These are phyloP conservation scores for Sarcoramphus papa DNA, from an alignment of 2,797 vertebrate genomes.

Conservation along the genomic window DNA sequence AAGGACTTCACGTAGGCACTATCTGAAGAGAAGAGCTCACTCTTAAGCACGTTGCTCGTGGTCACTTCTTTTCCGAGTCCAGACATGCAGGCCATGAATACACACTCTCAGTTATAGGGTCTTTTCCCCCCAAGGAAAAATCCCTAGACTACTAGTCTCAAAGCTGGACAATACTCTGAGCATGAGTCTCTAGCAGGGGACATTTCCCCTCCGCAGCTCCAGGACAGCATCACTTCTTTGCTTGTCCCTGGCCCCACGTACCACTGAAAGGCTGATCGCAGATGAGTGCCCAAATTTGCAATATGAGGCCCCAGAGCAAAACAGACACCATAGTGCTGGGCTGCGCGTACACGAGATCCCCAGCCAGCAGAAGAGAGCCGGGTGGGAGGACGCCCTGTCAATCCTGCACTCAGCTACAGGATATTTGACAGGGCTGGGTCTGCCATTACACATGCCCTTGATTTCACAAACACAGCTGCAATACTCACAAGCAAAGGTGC, in stretches of 20 bases:
- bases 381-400: not conserved
- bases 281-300: not conserved
- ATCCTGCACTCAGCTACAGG: not conserved
- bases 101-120: fast-evolving
- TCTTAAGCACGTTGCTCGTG: fast-evolving
- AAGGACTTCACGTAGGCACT: not conserved
- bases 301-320: not conserved
- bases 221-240: not conserved
- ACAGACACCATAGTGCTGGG: not conserved
- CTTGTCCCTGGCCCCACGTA: not conserved
- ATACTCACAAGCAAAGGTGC: not conserved
- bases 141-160: not conserved
- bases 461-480: conserved; percentile 28
- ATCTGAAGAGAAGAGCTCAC: not conserved
- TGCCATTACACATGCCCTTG: not conserved
- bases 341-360: fast-evolving
- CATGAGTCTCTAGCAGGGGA: not conserved
- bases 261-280: not conserved
- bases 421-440: not conserved
- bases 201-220: not conserved
- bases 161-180: not conserved
- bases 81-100: not conserved
- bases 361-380: not conserved
- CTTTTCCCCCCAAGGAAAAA: not conserved
- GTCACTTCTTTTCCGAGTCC: not conserved